These are phyloP conservation scores for Thomomys bottae DNA, from an alignment of 2,113 vertebrate species.

Conservation along the genomic window DNA sequence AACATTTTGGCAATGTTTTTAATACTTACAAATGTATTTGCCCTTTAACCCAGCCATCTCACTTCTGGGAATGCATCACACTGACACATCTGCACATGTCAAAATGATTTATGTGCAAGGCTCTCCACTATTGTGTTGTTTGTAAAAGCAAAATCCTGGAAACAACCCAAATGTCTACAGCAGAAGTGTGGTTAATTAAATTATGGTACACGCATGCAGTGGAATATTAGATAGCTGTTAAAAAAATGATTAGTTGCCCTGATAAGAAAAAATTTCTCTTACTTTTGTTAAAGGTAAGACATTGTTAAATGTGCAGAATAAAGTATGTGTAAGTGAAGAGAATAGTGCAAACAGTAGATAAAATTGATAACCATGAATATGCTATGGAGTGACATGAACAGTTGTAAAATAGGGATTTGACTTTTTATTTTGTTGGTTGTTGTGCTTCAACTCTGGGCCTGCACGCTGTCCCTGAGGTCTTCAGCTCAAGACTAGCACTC, in stretches of 20 bases:
- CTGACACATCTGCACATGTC: slow-evolving; percentile 38
- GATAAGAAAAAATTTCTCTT: slow-evolving; percentile 22
- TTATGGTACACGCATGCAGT: background rate
- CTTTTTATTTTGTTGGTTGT: too few relatives aligned
- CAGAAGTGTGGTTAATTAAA: background rate
- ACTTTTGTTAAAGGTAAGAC: background rate
- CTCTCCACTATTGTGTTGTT: slow-evolving; percentile 44
- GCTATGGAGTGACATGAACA: background rate
- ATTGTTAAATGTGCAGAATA: background rate
- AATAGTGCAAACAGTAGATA: background rate
- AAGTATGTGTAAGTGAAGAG: background rate
- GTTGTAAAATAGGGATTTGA: background rate
- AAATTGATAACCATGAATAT: background rate
- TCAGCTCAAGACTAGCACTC: too few relatives aligned
- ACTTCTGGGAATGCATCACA: slow-evolving; percentile 55
- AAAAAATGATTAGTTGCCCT: background rate
- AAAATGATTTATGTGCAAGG: slow-evolving; percentile 51
- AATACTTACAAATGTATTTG: slow-evolving; percentile 62
- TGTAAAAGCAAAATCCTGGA: slow-evolving; percentile 6
- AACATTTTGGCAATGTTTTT: slow-evolving; percentile 56
- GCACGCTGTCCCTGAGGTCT: too few relatives aligned
- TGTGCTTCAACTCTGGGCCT: too few relatives aligned
- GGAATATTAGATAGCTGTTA: slow-evolving; percentile 55
- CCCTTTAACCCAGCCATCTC: slow-evolving; percentile 49
- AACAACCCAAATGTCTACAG: background rate